A percentile compares a stretch with the other conserved stretches of the same genome.
Conservation (phyloP, 2,888 invertebrate genomes). For the Perdita meconis region DNA sequence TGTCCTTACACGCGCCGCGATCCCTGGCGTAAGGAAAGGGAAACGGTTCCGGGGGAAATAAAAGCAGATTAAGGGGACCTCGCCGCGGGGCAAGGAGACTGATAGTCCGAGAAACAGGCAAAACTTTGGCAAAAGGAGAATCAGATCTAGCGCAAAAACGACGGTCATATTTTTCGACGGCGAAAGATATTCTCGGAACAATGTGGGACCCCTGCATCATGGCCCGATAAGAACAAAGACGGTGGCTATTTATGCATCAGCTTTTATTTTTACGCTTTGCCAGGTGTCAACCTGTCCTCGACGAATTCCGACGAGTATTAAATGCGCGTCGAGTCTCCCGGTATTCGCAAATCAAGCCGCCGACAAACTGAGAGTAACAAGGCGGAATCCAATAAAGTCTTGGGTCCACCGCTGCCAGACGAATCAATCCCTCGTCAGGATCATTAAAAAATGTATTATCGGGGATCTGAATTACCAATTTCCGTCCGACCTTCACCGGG, state of each 20-base stretch:
- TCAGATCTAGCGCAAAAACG: not conserved
- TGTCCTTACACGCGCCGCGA: constrained; percentile 22
- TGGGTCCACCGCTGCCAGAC: constrained; percentile 22
- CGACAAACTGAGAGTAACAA: not conserved
- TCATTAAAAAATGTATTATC: constrained; percentile 66
- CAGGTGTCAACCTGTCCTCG: not conserved
- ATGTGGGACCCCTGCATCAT: too few relatives aligned
- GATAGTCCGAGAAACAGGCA: not conserved
- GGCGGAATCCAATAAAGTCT: not conserved
- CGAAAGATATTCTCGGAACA: too few relatives aligned
- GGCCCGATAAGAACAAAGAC: too few relatives aligned
- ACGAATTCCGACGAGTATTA: constrained; percentile 21
- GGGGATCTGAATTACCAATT: constrained; percentile 54
- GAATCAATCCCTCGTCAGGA: constrained; percentile 64
- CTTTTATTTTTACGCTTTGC: not conserved
- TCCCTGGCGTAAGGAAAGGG: constrained; percentile 17
- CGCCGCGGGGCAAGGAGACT: not conserved
- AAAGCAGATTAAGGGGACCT: constrained; percentile 27
- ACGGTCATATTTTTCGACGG: not conserved
- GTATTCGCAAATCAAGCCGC: constrained; percentile 28
- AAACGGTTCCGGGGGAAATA: constrained; percentile 25
- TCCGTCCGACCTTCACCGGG: constrained; percentile 42
- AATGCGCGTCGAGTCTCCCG: constrained; percentile 13
- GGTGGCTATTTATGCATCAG: too few relatives aligned
- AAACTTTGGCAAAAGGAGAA: not conserved